Percentiles rank a stretch among this genome's conserved stretches.
These are phyloP conservation scores for Erethizon dorsatum DNA, from an alignment of 2,797 vertebrate species.

Conservation along the genomic window DNA sequence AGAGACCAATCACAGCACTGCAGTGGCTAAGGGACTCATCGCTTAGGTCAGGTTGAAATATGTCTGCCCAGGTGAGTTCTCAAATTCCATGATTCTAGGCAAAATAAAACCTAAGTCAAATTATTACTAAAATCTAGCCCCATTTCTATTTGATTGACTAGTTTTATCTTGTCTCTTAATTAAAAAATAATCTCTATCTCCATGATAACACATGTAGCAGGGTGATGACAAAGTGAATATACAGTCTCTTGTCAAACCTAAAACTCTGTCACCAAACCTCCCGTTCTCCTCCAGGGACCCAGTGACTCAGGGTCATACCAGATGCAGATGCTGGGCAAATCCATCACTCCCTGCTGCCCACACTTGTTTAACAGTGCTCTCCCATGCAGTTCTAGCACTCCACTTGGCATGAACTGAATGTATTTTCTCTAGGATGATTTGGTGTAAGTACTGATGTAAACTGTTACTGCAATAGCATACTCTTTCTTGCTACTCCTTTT, in stretches of 20 bases:
- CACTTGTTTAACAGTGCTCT: background rate
- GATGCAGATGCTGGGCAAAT: background rate
- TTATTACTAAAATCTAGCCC: slow-evolving; percentile 25
- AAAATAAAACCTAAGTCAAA: slow-evolving; percentile 38
- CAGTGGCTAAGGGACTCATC: background rate
- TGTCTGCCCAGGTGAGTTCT: slow-evolving; percentile 34
- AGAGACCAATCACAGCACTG: background rate
- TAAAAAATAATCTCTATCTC: slow-evolving; percentile 38
- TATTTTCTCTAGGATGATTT: background rate
- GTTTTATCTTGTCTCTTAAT: slow-evolving; percentile 49
- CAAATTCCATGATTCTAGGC: slow-evolving; percentile 33
- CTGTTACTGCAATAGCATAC: background rate
- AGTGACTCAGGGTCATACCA: background rate
- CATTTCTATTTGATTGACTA: background rate
- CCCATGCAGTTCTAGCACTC: background rate
- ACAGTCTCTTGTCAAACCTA: background rate
- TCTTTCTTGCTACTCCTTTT: background rate
- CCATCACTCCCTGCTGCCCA: background rate
- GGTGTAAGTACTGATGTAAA: background rate
- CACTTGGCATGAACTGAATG: background rate
- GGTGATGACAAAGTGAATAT: background rate
- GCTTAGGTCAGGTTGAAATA: background rate
- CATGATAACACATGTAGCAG: background rate
- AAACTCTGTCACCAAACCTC: slow-evolving; percentile 11
- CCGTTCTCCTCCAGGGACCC: background rate